phyloP scores from a whole-genome alignment of 2,888 invertebrate species.

The Pheosia tremula region DNA sequence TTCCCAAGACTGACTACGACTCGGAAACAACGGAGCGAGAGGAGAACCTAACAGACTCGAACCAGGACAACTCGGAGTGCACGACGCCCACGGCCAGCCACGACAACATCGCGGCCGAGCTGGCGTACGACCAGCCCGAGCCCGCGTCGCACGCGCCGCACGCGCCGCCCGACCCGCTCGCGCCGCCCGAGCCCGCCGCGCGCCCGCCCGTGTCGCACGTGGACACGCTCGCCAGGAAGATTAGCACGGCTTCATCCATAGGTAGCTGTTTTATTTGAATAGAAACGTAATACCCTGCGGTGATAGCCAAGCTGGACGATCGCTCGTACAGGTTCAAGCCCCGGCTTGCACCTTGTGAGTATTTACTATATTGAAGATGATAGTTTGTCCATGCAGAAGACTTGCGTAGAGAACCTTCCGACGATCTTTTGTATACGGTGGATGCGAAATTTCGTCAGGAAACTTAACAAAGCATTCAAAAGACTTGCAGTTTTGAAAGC shows the following conservation, averaged over 20 bases:
- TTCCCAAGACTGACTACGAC: slow-evolving; percentile 75
- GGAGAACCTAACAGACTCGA: slow-evolving; percentile 80
- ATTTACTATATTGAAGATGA: too few relatives aligned
- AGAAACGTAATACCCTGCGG: too few relatives aligned
- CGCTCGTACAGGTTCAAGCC: not conserved
- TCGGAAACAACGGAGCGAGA: slow-evolving; percentile 81
- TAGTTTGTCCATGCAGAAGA: too few relatives aligned
- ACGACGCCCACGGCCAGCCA: slow-evolving; percentile 81
- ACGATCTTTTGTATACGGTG: too few relatives aligned
- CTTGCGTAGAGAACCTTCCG: too few relatives aligned
- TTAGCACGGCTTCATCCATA: slow-evolving; percentile 77
- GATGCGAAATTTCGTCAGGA: too few relatives aligned
- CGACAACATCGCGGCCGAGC: slow-evolving; percentile 76
- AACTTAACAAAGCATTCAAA: too few relatives aligned
- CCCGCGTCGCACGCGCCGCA: slow-evolving; percentile 15
- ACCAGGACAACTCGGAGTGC: slow-evolving; percentile 82
- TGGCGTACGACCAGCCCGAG: slow-evolving; percentile 59
- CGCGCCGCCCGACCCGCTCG: slow-evolving; percentile 19
- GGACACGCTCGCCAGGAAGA: slow-evolving; percentile 63
- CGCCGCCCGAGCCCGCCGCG: slow-evolving; percentile 14
- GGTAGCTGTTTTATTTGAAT: slow-evolving; percentile 41
- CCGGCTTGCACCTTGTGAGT: too few relatives aligned
- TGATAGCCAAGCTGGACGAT: too few relatives aligned
- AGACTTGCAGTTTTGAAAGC: too few relatives aligned
- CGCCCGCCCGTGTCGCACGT: slow-evolving; percentile 23